Percentiles rank a stretch among this genome's conserved stretches.
Evolutionary conservation across 2,888 invertebrate genomes (phyloP).

Genomic region (Aspidiotus rigidus): DNA sequence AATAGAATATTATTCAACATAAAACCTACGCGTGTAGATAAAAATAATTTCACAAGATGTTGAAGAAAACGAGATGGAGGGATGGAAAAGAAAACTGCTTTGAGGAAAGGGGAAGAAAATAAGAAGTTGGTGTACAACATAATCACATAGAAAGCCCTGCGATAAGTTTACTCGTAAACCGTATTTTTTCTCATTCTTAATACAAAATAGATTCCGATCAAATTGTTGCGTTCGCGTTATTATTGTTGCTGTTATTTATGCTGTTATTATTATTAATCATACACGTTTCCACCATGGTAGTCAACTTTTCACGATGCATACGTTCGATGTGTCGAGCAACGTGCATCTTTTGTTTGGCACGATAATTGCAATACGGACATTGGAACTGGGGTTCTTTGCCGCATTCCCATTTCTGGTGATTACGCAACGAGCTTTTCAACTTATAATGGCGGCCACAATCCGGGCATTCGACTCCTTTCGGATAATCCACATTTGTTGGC

Average conservation of each 20-base stretch:
- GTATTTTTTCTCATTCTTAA: too few relatives aligned
- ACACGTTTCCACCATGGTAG: constrained; percentile 36
- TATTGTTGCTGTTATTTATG: constrained; percentile 28
- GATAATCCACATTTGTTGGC: constrained; percentile 33
- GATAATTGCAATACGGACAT: constrained; percentile 73
- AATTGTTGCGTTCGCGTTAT: constrained; percentile 30
- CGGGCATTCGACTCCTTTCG: constrained; percentile 42
- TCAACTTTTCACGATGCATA: constrained; percentile 58
- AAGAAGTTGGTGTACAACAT: background rate
- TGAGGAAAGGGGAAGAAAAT: background rate
- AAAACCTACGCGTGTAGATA: too few relatives aligned
- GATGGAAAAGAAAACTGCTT: background rate
- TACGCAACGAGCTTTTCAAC: constrained; percentile 71
- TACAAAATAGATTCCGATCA: background rate
- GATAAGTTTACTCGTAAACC: background rate
- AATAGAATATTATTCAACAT: too few relatives aligned
- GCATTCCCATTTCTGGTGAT: constrained; percentile 79
- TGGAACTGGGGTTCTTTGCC: constrained; percentile 76
- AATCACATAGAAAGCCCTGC: constrained; percentile 1
- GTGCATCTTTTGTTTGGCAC: constrained; percentile 76
- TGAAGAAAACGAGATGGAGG: background rate
- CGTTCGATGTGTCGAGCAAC: constrained; percentile 73
- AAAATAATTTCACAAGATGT: too few relatives aligned
- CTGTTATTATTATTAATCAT: constrained; percentile 30
- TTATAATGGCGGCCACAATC: constrained; percentile 79